Evolutionary conservation across 37 sponge, comb jelly and placozoan species (phyloP).

Genomic region (Aphrocallistes beatrix): DNA sequence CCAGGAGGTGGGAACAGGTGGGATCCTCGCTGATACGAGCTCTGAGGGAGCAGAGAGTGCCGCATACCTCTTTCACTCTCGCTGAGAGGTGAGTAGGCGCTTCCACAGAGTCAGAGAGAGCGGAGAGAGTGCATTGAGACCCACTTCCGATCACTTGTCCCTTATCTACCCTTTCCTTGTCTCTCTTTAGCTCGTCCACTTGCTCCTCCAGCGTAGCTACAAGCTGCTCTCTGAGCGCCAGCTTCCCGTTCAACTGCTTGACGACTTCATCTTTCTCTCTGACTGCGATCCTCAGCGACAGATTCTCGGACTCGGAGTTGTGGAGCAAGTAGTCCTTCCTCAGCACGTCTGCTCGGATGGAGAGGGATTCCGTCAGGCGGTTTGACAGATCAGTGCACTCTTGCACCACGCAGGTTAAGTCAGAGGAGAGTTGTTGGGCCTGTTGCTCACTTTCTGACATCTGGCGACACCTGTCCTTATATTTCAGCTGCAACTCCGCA

Average conservation of each 20-base stretch:
- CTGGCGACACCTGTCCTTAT: neutral
- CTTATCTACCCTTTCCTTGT: neutral
- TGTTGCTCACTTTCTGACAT: neutral
- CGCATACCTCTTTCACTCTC: neutral
- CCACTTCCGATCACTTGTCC: neutral
- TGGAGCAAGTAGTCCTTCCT: neutral
- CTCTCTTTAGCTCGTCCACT: neutral
- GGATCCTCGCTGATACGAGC: neutral
- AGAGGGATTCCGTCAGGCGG: neutral
- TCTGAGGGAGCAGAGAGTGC: neutral
- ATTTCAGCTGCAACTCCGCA: neutral
- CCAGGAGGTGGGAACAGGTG: neutral
- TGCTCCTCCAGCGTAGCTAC: neutral
- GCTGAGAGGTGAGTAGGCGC: neutral
- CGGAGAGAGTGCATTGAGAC: neutral
- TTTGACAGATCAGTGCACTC: neutral
- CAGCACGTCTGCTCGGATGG: neutral
- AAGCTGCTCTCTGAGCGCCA: neutral
- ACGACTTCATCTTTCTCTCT: neutral
- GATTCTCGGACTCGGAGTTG: neutral
- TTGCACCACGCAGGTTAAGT: neutral
- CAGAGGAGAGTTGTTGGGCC: neutral
- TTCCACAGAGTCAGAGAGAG: neutral
- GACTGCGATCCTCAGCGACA: neutral
- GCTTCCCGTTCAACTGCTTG: neutral